Conservation (phyloP, 2,113 vertebrate species). For the Dinomys branickii region DNA sequence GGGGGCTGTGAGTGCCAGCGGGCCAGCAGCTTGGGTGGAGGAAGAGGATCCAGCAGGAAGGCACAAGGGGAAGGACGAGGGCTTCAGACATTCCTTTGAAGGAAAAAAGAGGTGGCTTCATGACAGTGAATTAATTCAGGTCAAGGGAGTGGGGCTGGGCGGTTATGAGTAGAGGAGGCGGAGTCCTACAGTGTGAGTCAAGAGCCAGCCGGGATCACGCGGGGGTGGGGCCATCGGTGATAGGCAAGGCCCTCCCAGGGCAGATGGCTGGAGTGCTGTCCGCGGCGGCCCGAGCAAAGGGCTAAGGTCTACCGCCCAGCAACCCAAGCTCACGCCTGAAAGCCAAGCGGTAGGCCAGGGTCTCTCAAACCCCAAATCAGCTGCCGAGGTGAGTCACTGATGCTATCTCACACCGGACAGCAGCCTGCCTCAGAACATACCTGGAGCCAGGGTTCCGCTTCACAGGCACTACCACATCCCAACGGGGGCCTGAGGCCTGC, state of each 20-base stretch:
- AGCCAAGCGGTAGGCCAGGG: not conserved
- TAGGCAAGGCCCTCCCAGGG: slow-evolving; percentile 21
- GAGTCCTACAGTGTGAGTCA: slow-evolving; percentile 19
- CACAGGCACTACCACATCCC: not conserved
- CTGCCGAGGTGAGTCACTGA: not conserved
- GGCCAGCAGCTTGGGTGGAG: not conserved
- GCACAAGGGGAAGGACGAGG: not conserved
- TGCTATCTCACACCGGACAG: not conserved
- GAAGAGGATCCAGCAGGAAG: not conserved
- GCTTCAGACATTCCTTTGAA: not conserved
- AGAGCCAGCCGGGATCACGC: not conserved
- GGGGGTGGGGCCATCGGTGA: not conserved
- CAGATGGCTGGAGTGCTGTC: not conserved
- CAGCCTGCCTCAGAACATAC: not conserved
- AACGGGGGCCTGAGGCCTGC: not conserved
- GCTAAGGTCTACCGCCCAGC: not conserved
- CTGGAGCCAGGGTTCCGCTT: not conserved
- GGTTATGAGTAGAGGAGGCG: slow-evolving; percentile 15
- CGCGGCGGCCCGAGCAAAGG: not conserved
- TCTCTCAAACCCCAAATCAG: not conserved
- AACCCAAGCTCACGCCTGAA: not conserved
- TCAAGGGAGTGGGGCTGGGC: slow-evolving; percentile 15
- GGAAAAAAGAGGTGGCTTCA: not conserved
- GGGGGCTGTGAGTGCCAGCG: not conserved
- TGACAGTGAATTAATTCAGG: slow-evolving; percentile 43